Conservation (phyloP, 2,888 invertebrate genomes). For the Agrotis ipsilon region DNA sequence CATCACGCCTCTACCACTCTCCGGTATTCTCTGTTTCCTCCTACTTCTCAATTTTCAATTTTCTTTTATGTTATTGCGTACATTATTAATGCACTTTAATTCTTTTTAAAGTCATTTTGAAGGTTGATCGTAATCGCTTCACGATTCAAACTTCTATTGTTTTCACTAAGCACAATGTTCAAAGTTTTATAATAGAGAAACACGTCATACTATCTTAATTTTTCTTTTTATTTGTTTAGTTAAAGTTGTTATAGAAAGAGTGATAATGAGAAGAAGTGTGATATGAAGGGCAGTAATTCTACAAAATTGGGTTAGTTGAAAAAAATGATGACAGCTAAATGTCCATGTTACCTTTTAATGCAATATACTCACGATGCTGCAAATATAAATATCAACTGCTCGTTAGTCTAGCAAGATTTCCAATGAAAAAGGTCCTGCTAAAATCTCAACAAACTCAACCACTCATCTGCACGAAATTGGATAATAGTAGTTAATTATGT, state of each 20-base stretch:
- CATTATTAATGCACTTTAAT: conserved; percentile 67
- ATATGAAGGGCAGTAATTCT: conserved; percentile 52
- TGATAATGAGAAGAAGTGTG: conserved; percentile 46
- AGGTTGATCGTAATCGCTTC: conserved; percentile 23
- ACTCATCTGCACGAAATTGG: not conserved
- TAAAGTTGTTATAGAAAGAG: conserved; percentile 2
- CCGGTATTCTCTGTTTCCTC: conserved; percentile 67
- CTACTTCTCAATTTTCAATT: conserved; percentile 65
- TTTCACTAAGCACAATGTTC: conserved; percentile 32
- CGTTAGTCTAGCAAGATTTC: not conserved
- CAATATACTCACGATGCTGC: not conserved
- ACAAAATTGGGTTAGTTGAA: conserved; percentile 12
- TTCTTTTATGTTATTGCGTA: conserved; percentile 66
- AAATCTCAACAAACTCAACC: not conserved
- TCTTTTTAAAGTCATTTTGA: conserved; percentile 65
- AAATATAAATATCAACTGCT: too few relatives aligned
- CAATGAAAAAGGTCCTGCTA: not conserved
- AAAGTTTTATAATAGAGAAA: conserved; percentile 25
- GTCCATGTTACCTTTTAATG: not conserved
- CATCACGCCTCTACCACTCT: conserved; percentile 79
- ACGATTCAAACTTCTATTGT: conserved; percentile 23
- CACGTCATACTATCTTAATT: conserved; percentile 28
- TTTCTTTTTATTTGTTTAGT: conserved; percentile 18
- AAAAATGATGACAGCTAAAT: not conserved
- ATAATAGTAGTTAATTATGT: not conserved